phyloP scores from a whole-genome alignment of 1,140 invertebrate species.

The Dinoponera quadriceps region DNA sequence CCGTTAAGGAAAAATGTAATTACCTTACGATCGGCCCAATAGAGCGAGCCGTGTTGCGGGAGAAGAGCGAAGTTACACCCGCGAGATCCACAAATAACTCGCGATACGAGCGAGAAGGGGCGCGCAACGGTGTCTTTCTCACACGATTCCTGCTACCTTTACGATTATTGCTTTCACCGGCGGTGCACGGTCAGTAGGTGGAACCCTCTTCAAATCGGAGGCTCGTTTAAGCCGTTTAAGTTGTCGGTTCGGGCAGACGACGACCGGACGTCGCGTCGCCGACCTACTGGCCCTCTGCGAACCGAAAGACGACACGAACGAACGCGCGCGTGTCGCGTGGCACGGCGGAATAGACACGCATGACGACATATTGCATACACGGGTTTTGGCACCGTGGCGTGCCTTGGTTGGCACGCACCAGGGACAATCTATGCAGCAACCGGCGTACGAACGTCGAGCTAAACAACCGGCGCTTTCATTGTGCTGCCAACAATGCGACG shows the following conservation, averaged over 20 bases:
- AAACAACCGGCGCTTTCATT: conserved; percentile 77
- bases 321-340: conserved; percentile 64
- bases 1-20: too few species aligned
- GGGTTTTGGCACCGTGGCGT: conserved; percentile 71
- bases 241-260: background rate
- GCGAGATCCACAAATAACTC: background rate
- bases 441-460: conserved; percentile 67
- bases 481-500: conserved; percentile 75
- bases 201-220: background rate
- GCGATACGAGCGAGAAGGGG: background rate
- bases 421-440: conserved; percentile 69
- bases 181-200: background rate
- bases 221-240: conserved; percentile 19
- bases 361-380: conserved; percentile 81
- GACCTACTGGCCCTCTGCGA: conserved; percentile 53
- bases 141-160: background rate
- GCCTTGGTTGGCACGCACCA: conserved; percentile 66
- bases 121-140: background rate
- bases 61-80: too few species aligned
- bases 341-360: conserved; percentile 65
- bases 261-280: conserved; percentile 35
- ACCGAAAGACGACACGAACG: conserved; percentile 37
- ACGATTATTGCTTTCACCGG: background rate
- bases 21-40: too few species aligned
- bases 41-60: too few species aligned